Conservation (phyloP, 2,888 invertebrate genomes). For the Hirtodrosophila alboralis region DNA sequence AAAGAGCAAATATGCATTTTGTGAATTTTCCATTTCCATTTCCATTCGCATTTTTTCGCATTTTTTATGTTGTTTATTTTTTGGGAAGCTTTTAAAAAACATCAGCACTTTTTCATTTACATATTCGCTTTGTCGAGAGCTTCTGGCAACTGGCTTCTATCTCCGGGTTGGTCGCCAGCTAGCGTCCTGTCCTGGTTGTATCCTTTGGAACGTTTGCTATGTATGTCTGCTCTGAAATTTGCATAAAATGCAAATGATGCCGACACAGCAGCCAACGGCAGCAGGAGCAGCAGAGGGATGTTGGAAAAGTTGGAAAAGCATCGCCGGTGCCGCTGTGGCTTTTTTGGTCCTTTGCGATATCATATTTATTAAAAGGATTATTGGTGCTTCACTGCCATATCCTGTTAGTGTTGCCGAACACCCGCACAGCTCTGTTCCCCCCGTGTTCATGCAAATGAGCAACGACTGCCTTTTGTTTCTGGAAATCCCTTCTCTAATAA, state of each 20-base stretch:
- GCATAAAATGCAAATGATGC: conserved; percentile 83
- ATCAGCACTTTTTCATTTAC: conserved; percentile 77
- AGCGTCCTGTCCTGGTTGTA: conserved; percentile 37
- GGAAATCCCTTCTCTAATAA: conserved; percentile 1
- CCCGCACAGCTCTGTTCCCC: conserved; percentile 10
- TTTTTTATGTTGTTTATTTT: conserved; percentile 80
- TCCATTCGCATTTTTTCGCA: conserved; percentile 63
- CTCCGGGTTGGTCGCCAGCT: conserved; percentile 1
- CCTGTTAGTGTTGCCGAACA: conserved; percentile 76
- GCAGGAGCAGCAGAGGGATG: neutral
- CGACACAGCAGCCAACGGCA: conserved; percentile 42
- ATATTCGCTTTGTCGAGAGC: conserved; percentile 72
- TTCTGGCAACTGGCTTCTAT: conserved; percentile 15
- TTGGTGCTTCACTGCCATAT: conserved; percentile 81
- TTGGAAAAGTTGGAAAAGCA: conserved; percentile 32
- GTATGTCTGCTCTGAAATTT: conserved; percentile 75
- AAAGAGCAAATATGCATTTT: conserved; percentile 72
- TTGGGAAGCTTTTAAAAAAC: conserved; percentile 75
- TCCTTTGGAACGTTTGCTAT: conserved; percentile 66
- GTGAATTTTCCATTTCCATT: conserved; percentile 65
- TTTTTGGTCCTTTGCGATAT: conserved; percentile 82
- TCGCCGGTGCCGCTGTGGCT: conserved; percentile 60
- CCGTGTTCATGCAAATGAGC: conserved; percentile 65
- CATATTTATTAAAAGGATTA: conserved; percentile 84
- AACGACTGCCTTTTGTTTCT: conserved; percentile 76